These are phyloP conservation scores for Antedon mediterranea DNA, from an alignment of 53 echinoderm and acorn worm genomes.

Conservation along the genomic window DNA sequence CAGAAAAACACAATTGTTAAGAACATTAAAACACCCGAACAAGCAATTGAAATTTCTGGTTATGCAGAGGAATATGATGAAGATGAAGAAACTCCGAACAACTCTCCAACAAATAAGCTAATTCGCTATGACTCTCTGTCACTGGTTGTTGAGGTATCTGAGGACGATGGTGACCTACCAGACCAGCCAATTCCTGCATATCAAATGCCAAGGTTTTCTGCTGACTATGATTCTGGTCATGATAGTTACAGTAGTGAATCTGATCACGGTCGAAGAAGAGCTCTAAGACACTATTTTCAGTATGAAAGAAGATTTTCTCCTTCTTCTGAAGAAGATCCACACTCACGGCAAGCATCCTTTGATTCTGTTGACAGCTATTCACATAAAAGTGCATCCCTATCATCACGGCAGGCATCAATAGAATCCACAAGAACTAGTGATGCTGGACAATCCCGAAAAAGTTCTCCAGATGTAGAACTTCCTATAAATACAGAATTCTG, in stretches of 20 bases:
- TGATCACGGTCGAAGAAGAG: neutral
- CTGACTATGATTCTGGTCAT: neutral
- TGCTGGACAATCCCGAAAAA: neutral
- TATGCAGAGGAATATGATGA: conserved; percentile 9
- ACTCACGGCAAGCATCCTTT: neutral
- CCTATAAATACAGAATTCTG: neutral
- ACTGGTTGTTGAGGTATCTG: conserved; percentile 89
- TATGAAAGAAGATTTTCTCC: neutral
- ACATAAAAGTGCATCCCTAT: neutral
- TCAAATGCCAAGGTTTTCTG: neutral
- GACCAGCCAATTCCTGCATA: conserved; percentile 30
- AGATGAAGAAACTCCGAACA: conserved; percentile 12
- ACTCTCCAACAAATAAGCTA: conserved; percentile 62
- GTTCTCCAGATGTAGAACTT: neutral
- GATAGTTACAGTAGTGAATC: neutral
- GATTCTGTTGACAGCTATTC: neutral
- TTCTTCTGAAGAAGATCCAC: neutral
- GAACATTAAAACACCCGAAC: neutral
- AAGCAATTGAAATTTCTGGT: neutral
- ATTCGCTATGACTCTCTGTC: conserved; percentile 89
- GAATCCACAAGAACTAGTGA: neutral
- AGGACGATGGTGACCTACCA: conserved; percentile 71
- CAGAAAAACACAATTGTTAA: neutral
- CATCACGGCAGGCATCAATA: neutral
- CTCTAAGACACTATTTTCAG: neutral